Conservation (phyloP, 2,888 invertebrate genomes). For the Leptodirus hochenwartii region DNA sequence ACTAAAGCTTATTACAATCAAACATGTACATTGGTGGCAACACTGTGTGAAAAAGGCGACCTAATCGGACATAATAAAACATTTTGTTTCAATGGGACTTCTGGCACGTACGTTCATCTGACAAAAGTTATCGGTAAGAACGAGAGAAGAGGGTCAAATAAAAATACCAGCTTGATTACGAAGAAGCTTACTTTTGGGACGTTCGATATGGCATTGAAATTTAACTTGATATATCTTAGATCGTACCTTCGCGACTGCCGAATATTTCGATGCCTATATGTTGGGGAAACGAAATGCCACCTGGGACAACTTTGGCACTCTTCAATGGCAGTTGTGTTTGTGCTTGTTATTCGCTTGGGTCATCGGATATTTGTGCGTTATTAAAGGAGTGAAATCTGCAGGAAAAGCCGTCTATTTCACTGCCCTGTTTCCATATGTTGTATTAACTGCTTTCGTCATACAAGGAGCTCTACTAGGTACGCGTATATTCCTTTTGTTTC, state of each 20-base stretch:
- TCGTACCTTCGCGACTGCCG: conserved; percentile 33
- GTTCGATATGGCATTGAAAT: too few species aligned
- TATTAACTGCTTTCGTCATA: conserved; percentile 42
- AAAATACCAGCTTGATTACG: too few species aligned
- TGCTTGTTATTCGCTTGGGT: conserved; percentile 66
- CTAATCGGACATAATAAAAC: conserved; percentile 25
- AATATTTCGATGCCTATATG: conserved; percentile 49
- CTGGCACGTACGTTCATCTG: conserved; percentile 26
- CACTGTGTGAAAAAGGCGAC: conserved; percentile 30
- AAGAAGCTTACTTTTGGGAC: too few species aligned
- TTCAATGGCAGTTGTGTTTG: conserved; percentile 69
- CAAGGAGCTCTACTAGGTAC: conserved; percentile 32
- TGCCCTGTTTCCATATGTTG: conserved; percentile 51
- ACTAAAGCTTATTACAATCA: conserved; percentile 35
- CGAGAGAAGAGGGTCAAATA: not conserved
- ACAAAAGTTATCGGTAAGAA: conserved; percentile 19
- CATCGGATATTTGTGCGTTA: conserved; percentile 70
- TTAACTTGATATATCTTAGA: too few species aligned
- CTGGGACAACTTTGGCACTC: conserved; percentile 54
- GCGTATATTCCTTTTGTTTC: too few species aligned
- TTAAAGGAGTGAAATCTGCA: conserved; percentile 75
- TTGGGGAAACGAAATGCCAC: conserved; percentile 51
- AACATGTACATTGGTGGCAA: conserved; percentile 30
- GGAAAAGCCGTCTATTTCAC: conserved; percentile 68
- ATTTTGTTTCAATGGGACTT: conserved; percentile 27